Evolutionary conservation across 2,113 vertebrate genomes (phyloP).

Genomic region (Dicaeum eximium): DNA sequence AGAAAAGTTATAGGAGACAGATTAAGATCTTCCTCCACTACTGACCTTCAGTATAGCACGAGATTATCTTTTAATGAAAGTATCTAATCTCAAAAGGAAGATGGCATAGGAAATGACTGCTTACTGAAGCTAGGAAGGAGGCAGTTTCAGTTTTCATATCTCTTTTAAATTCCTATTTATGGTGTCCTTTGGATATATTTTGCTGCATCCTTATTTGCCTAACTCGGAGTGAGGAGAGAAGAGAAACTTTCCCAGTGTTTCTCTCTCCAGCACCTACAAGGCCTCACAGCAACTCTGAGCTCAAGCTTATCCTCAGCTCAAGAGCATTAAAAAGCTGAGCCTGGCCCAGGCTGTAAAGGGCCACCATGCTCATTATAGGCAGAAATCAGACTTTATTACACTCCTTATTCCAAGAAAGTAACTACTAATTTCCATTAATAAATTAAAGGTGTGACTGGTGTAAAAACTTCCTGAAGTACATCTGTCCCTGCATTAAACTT

Average conservation of each 20-base stretch:
- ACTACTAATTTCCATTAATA: not conserved
- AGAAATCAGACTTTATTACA: not conserved
- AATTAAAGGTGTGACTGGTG: not conserved
- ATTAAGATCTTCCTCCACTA: not conserved
- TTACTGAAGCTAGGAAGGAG: not conserved
- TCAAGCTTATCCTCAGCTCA: not conserved
- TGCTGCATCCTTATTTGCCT: not conserved
- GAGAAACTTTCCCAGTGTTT: not conserved
- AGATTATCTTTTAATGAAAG: not conserved
- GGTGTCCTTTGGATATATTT: not conserved
- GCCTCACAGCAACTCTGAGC: not conserved
- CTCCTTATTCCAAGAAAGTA: slow-evolving; percentile 8
- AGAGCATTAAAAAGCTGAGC: not conserved
- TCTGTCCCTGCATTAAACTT: not conserved
- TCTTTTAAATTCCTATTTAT: not conserved
- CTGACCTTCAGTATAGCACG: not conserved
- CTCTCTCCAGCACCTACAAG: not conserved
- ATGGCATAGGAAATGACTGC: not conserved
- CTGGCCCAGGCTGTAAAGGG: not conserved
- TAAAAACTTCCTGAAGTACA: not conserved
- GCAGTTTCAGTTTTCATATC: accelerated
- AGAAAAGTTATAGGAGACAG: not conserved
- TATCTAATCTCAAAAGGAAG: not conserved
- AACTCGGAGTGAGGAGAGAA: not conserved
- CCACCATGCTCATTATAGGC: not conserved